Conservation (phyloP, 2,797 vertebrate genomes). For the Megalops cyprinoides region DNA sequence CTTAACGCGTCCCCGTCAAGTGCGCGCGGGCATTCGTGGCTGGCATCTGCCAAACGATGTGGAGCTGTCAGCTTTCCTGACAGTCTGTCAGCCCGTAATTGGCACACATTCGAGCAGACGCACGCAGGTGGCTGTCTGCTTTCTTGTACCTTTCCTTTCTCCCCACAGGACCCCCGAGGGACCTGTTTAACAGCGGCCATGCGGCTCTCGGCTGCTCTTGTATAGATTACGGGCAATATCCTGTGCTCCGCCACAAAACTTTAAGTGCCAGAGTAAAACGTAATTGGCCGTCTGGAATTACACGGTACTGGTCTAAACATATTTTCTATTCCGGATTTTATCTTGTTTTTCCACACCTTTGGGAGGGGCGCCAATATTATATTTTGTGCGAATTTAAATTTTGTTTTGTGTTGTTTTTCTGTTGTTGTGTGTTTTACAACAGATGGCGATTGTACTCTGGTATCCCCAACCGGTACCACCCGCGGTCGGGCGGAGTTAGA, state of each 20-base stretch:
- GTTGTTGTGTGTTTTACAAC: constrained; percentile 67
- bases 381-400: constrained; percentile 28
- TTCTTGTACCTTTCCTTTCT: constrained; percentile 57
- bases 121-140: constrained; percentile 71
- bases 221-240: constrained; percentile 79
- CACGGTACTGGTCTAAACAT: constrained; percentile 64
- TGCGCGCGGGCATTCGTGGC: constrained; percentile 58
- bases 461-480: constrained; percentile 67
- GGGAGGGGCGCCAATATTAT: background rate
- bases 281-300: constrained; percentile 80
- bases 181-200: constrained; percentile 69
- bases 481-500: constrained; percentile 73
- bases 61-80: constrained; percentile 53
- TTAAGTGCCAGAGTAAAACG: constrained; percentile 80
- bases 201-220: constrained; percentile 68
- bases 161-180: constrained; percentile 61
- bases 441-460: constrained; percentile 78
- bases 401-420: constrained; percentile 29
- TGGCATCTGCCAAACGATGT: constrained; percentile 72
- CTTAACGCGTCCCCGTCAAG: constrained; percentile 57
- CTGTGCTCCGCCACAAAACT: constrained; percentile 73
- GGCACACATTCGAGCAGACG: constrained; percentile 70
- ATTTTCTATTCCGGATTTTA: constrained; percentile 53
- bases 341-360: constrained; percentile 25
- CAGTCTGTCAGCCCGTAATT: constrained; percentile 76